phyloP scores from a whole-genome alignment of 1,140 invertebrate species.

The Magallana ariakensis region DNA sequence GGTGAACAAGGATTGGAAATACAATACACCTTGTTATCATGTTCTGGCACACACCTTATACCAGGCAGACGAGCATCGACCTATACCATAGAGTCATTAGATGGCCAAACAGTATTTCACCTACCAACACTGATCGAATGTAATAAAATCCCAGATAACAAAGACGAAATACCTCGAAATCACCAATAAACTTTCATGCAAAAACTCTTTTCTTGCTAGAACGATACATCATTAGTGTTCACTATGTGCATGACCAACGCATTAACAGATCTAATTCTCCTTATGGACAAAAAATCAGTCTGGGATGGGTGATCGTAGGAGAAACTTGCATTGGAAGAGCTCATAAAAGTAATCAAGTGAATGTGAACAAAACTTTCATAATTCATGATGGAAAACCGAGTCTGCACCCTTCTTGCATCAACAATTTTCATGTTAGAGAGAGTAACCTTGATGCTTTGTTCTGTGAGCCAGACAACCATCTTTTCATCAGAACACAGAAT shows the following conservation, averaged over 20 bases:
- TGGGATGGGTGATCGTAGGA: conserved; percentile 36
- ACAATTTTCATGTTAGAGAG: neutral
- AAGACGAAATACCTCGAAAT: neutral
- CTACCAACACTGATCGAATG: conserved; percentile 29
- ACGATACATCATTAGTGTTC: conserved; percentile 9
- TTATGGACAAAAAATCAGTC: conserved; percentile 1
- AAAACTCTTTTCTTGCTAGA: neutral
- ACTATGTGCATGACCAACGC: conserved; percentile 44
- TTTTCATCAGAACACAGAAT: neutral
- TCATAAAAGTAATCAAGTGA: too few species aligned
- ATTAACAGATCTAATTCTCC: neutral
- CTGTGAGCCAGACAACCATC: conserved; percentile 31
- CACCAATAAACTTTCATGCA: neutral
- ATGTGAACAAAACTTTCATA: conserved; percentile 1
- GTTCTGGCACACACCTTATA: neutral
- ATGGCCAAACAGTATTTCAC: neutral
- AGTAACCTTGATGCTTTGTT: conserved; percentile 34
- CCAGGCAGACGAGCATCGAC: conserved; percentile 18
- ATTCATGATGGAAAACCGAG: conserved; percentile 4
- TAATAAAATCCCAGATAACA: conserved; percentile 29
- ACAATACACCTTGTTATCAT: conserved; percentile 5
- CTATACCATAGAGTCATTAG: conserved; percentile 15
- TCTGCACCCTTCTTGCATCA: neutral
- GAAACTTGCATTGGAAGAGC: too few species aligned
- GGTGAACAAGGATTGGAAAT: neutral